Conservation (phyloP, 2,888 invertebrate species). For the Ephialtes manifestator region DNA sequence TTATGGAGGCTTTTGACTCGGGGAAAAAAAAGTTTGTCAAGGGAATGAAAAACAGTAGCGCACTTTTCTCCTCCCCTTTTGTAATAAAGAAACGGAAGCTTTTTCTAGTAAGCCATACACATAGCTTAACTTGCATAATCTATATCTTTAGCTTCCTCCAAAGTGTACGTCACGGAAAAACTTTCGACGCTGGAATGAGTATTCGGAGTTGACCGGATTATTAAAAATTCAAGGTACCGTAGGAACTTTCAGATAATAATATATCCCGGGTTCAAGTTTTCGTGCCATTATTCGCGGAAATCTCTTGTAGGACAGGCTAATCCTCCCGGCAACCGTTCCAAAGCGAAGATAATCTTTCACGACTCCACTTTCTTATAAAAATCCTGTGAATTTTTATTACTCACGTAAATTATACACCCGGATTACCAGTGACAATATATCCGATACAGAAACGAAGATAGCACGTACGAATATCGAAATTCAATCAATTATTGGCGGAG, state of each 20-base stretch:
- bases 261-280: conserved; percentile 14
- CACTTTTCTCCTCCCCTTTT: not conserved
- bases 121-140: conserved; percentile 7
- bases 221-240: conserved; percentile 40
- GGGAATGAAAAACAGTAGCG: not conserved
- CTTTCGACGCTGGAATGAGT: conserved; percentile 20
- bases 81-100: not conserved
- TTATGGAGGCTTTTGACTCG: not conserved
- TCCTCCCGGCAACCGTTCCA: not conserved
- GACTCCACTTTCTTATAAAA: conserved; percentile 9
- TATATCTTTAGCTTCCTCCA: not conserved
- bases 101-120: not conserved
- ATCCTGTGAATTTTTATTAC: conserved; percentile 27
- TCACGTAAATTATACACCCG: conserved; percentile 1
- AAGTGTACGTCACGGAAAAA: conserved; percentile 27
- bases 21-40: not conserved
- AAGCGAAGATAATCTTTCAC: conserved; percentile 15
- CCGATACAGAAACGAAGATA: not conserved
- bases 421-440: conserved; percentile 14
- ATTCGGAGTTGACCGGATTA: conserved; percentile 31
- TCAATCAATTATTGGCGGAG: conserved; percentile 16
- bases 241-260: conserved; percentile 24
- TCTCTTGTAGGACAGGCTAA: conserved; percentile 19
- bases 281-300: conserved; percentile 5
- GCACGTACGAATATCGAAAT: conserved; percentile 34